Percentiles rank a stretch among this genome's conserved stretches.
phyloP scores from a whole-genome alignment of 2,113 vertebrate genomes.

The Naja naja region DNA sequence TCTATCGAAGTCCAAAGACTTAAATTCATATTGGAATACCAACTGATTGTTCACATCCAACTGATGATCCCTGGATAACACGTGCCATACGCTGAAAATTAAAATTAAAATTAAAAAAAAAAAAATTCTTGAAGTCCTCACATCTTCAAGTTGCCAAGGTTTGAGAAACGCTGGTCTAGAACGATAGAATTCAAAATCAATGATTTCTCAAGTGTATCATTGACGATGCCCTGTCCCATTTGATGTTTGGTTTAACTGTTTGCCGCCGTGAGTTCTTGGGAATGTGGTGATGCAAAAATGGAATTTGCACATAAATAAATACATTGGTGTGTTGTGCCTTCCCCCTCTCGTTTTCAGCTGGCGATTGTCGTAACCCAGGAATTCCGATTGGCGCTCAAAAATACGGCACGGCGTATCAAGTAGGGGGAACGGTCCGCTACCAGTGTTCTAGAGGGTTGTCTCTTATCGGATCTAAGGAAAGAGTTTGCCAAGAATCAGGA shows the following conservation, averaged over 20 bases:
- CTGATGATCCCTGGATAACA: too few relatives aligned
- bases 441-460: conserved; percentile 70
- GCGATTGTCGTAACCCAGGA: conserved; percentile 76
- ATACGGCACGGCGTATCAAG: conserved; percentile 60
- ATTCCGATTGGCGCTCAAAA: conserved; percentile 74
- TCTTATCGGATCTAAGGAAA: conserved; percentile 73
- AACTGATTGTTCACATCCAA: too few relatives aligned
- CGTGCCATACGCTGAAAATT: too few relatives aligned
- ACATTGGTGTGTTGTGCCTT: background rate
- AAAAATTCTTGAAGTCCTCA: background rate
- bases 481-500: conserved; percentile 71
- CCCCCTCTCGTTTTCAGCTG: conserved; percentile 46
- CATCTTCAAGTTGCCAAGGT: background rate
- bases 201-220: background rate
- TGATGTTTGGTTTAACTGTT: background rate
- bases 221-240: background rate
- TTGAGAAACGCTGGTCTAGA: background rate
- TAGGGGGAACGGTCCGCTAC: conserved; percentile 64
- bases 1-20: too few relatives aligned
- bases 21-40: too few relatives aligned
- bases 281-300: background rate
- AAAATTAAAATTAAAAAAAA: too few relatives aligned
- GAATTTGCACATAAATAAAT: background rate
- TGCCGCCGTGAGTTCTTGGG: background rate
- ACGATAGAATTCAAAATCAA: background rate